Percentiles rank a stretch among this genome's conserved stretches.
Evolutionary conservation across 1,140 invertebrate genomes (phyloP).

Genomic region (Brachionus asplanchnoidis): DNA sequence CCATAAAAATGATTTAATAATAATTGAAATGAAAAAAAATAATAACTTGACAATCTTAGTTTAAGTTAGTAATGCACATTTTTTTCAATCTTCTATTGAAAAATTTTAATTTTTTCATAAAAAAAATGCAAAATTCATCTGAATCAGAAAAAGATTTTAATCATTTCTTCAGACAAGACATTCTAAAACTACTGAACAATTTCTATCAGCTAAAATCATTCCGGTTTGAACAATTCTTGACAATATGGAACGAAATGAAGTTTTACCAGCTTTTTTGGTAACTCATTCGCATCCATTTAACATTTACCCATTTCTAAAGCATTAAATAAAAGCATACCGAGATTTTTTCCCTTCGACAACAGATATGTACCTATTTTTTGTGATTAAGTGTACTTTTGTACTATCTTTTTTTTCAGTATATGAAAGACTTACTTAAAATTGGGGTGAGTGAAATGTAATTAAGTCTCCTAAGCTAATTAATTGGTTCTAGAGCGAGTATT

Average conservation of each 20-base stretch:
- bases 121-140: background rate
- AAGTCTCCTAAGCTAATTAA: background rate
- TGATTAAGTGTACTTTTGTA: too few relatives aligned
- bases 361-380: background rate
- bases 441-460: background rate
- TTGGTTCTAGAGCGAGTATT: background rate
- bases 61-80: too few relatives aligned
- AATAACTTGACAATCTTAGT: too few relatives aligned
- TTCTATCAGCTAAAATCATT: conserved; percentile 10
- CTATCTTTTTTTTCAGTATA: background rate
- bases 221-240: background rate
- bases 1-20: too few relatives aligned
- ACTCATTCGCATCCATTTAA: background rate
- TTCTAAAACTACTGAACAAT: conserved; percentile 18
- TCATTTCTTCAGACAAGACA: conserved; percentile 15
- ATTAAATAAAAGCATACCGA: conserved; percentile 1
- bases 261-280: conserved; percentile 35
- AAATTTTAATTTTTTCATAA: background rate
- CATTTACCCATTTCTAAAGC: too few relatives aligned
- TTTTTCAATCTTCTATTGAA: too few relatives aligned
- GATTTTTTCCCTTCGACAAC: conserved; percentile 31
- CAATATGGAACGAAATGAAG: conserved; percentile 35
- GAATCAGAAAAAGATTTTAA: conserved; percentile 26
- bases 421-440: conserved; percentile 34
- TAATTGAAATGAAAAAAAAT: too few relatives aligned